A percentile compares a stretch with the other conserved stretches of the same genome.
Conservation (phyloP, 2,113 vertebrate species). For the Atherinomorus stipes region DNA sequence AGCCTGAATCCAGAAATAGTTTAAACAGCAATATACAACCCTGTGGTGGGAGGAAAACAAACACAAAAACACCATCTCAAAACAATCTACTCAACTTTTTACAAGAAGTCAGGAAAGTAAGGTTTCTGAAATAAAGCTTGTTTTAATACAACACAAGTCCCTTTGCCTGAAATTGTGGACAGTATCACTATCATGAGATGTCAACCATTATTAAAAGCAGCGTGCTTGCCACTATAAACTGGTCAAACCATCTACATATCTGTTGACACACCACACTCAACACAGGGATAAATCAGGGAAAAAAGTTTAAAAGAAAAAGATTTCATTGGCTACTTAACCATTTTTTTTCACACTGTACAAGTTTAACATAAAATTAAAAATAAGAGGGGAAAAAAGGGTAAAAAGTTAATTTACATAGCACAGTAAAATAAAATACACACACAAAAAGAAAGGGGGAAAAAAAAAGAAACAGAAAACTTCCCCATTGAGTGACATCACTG, state of each 20-base stretch:
- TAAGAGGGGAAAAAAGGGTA: conserved; percentile 58
- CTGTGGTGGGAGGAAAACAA: conserved; percentile 41
- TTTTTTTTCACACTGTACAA: conserved; percentile 69
- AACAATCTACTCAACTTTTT: conserved; percentile 63
- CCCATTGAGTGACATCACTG: conserved; percentile 42
- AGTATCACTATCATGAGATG: conserved; percentile 48
- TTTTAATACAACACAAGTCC: conserved; percentile 41
- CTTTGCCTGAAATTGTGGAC: conserved; percentile 54
- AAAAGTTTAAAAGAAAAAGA: conserved; percentile 40
- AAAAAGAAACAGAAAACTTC: conserved; percentile 46
- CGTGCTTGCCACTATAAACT: conserved; percentile 44
- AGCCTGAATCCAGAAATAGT: conserved; percentile 35
- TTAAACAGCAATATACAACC: conserved; percentile 38
- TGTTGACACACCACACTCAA: conserved; percentile 57
- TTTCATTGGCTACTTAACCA: conserved; percentile 48
- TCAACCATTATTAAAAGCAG: conserved; percentile 43
- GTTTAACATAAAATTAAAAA: conserved; percentile 62
- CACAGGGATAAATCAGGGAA: conserved; percentile 15
- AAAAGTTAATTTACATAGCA: conserved; percentile 75
- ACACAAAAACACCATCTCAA: conserved; percentile 44
- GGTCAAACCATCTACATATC: conserved; percentile 52
- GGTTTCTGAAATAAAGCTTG: conserved; percentile 46
- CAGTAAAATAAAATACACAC: conserved; percentile 69
- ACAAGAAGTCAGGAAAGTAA: conserved; percentile 50
- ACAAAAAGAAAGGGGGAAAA: neutral